Percentiles rank a stretch among this genome's conserved stretches.
Conservation (phyloP, 2,797 vertebrate species). For the Cirrhinus molitorella region DNA sequence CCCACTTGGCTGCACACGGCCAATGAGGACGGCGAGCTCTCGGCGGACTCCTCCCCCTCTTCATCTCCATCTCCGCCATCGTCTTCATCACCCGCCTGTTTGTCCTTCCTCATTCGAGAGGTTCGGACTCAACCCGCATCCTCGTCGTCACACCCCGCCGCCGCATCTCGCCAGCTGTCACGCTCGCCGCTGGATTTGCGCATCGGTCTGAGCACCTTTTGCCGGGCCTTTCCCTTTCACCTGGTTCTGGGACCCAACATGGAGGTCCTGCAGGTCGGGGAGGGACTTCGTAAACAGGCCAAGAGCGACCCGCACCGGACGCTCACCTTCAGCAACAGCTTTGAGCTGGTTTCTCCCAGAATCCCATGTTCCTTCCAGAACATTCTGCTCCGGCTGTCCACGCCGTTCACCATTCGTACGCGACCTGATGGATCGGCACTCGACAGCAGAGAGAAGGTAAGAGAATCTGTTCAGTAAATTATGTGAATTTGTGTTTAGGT, state of each 20-base stretch:
- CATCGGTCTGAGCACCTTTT: constrained; percentile 95
- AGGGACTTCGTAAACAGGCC: constrained; percentile 91
- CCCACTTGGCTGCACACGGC: constrained; percentile 80
- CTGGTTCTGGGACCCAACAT: constrained; percentile 93
- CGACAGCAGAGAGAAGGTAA: constrained; percentile 95
- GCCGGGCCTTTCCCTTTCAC: constrained; percentile 96
- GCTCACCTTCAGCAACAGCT: constrained; percentile 92
- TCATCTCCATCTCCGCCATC: constrained; percentile 69
- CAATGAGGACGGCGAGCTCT: constrained; percentile 78
- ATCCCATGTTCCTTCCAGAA: constrained; percentile 91
- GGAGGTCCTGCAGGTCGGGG: constrained; percentile 93
- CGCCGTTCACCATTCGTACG: constrained; percentile 95
- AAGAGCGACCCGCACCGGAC: constrained; percentile 88
- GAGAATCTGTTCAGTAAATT: not conserved
- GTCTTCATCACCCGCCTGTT: constrained; percentile 79
- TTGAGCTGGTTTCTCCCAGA: constrained; percentile 95
- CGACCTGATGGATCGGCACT: constrained; percentile 83
- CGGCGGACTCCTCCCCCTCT: constrained; percentile 70
- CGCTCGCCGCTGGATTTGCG: constrained; percentile 88
- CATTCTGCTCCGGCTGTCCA: constrained; percentile 91
- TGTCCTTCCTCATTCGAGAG: constrained; percentile 86
- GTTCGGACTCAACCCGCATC: constrained; percentile 52
- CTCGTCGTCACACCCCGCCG: constrained; percentile 63
- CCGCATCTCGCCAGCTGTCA: constrained; percentile 75
- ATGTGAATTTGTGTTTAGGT: not conserved